phyloP scores from a whole-genome alignment of 1,140 invertebrate species.

The roundworm (Caenorhabditis elegans) region DNA sequence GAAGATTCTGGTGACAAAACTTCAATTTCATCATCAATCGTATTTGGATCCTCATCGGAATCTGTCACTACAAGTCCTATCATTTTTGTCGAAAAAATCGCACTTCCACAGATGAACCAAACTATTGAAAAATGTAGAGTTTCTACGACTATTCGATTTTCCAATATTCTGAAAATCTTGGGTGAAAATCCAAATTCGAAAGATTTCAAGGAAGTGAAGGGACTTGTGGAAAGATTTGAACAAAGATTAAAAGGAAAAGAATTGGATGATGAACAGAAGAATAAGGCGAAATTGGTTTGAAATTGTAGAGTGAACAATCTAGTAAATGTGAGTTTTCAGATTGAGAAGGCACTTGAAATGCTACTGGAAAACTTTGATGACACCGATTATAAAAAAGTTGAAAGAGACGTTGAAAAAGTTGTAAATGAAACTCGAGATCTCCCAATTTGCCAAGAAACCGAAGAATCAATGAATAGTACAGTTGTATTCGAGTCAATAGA shows the following conservation, averaged over 20 bases:
- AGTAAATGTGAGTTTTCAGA: background rate
- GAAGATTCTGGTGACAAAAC: background rate
- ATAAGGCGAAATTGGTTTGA: background rate
- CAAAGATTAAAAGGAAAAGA: background rate
- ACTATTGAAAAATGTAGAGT: constrained; percentile 24
- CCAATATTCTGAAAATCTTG: constrained; percentile 12
- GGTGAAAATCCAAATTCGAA: constrained; percentile 7
- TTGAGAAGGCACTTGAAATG: background rate
- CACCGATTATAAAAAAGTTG: background rate
- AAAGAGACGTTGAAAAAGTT: background rate
- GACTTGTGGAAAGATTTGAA: background rate
- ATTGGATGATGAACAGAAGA: background rate
- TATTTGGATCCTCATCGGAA: background rate
- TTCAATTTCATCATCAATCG: background rate
- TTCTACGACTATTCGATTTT: background rate
- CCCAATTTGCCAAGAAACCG: background rate
- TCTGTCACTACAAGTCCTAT: constrained; percentile 22
- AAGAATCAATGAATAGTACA: background rate
- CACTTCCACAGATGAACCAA: background rate
- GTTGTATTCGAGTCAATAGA: background rate
- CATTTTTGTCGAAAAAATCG: constrained; percentile 20
- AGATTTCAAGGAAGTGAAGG: background rate
- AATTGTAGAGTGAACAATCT: background rate
- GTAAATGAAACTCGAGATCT: background rate
- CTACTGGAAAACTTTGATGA: background rate